A percentile compares a stretch with the other conserved stretches of the same genome.
Conservation (phyloP, 2,113 vertebrate genomes). For the Silurus meridionalis region DNA sequence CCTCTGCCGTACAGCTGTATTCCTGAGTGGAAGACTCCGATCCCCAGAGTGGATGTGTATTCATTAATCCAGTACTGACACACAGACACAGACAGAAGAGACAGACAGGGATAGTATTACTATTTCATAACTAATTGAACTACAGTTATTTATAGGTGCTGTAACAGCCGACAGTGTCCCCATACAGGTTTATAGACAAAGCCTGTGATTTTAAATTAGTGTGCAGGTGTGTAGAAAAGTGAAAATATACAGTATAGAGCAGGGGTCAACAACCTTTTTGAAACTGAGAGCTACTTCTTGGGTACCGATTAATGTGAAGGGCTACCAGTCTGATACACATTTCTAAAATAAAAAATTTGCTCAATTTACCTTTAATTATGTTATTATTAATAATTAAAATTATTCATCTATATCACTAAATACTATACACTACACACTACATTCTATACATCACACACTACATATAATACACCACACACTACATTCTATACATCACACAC, state of each 20-base stretch:
- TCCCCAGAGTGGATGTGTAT: constrained; percentile 92
- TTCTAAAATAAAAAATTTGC: no score
- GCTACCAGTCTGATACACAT: no score
- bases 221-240: background rate
- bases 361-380: no score
- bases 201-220: background rate
- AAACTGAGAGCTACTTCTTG: no score
- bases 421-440: no score
- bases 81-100: constrained; percentile 40
- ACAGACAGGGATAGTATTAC: background rate
- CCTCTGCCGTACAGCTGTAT: constrained; percentile 94
- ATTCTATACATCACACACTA: no score
- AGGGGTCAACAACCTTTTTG: no score
- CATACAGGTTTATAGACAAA: background rate
- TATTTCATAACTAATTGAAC: background rate
- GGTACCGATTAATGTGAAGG: no score
- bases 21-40: constrained; percentile 94
- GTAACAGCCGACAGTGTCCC: background rate
- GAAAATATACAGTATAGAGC: background rate
- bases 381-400: no score
- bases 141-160: background rate
- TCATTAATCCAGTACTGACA: constrained; percentile 95
- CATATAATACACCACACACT: no score
- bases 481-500: no score
- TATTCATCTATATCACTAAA: no score